Evolutionary conservation across 2,113 vertebrate species (phyloP).

Genomic region (Polypterus bichir): DNA sequence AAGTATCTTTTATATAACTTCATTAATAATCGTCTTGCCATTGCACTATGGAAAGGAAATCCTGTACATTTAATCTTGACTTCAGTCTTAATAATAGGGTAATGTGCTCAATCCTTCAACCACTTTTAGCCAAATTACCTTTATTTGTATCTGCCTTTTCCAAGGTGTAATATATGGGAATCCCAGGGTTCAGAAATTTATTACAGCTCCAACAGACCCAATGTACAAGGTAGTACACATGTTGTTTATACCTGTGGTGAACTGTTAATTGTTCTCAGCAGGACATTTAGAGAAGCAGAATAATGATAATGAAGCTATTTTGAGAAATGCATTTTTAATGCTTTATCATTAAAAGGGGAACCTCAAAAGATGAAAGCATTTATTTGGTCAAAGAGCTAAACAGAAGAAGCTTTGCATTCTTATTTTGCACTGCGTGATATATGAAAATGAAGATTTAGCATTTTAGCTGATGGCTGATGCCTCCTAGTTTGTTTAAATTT

Average conservation of each 20-base stretch:
- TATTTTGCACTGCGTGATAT: no score
- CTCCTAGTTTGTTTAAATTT: no score
- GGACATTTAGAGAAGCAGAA: constrained; percentile 36
- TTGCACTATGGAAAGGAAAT: constrained; percentile 55
- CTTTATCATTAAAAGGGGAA: constrained; percentile 35
- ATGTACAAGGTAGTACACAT: no score
- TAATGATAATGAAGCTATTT: constrained; percentile 22
- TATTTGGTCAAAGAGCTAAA: no score
- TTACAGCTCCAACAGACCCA: constrained; percentile 7
- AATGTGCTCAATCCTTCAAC: constrained; percentile 65
- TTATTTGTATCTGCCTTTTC: constrained; percentile 62
- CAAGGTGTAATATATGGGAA: constrained; percentile 49
- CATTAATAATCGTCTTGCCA: constrained; percentile 59
- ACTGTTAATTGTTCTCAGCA: constrained; percentile 44
- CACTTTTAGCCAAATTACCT: constrained; percentile 66
- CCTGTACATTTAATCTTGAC: constrained; percentile 57
- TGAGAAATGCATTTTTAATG: constrained; percentile 35
- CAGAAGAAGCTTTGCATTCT: no score
- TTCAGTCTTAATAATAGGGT: constrained; percentile 55
- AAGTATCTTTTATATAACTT: constrained; percentile 63
- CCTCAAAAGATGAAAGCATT: neutral
- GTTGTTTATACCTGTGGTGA: constrained; percentile 23
- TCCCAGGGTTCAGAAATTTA: constrained; percentile 39
- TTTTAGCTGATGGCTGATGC: no score
- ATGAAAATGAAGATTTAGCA: no score